Evolutionary conservation across 2,888 invertebrate genomes (phyloP), one percentile per base, ranked within the genome.

Genomic region (Seladonia tumulorum): DNA sequence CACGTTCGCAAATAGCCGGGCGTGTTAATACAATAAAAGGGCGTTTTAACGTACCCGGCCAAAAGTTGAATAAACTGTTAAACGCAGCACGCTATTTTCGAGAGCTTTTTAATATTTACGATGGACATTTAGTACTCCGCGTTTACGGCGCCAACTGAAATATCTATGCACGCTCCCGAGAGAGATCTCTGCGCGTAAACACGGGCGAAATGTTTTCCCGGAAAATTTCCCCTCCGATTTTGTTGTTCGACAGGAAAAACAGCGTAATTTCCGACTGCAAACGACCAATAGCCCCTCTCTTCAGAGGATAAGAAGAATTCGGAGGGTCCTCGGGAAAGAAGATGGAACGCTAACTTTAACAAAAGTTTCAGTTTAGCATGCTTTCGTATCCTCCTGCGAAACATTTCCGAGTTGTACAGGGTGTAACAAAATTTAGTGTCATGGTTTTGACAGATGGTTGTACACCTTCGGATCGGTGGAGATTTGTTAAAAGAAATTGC

Each of bases 41-140:
- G 35, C 66, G 35, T 66, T 35, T 35, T 10, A 66, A 35, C 35
- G 49, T 53, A 29, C n/a, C 35, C 22, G 12, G 80, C 75, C 66
- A 81, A 39, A 42, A 76, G 53, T 72, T 57, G 82, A 68, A 74
- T 42, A 70, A 68, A 39, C 39, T 1, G 22, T 22, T 45, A 25
- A 76, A 75, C 18, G 60, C 60, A 16, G 35, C 35, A 25, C 25
- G 68, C 10, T 82, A 73, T 39, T 73, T 79, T 68, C n/a, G n/a
- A 2, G n/a, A 22, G 1, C 42, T 68, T 74, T 25, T 25, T 47
- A 70, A 76, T 63, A 53, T n/a, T 47, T 63, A 70, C 39, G 22
- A 18, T 29, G 45, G 7, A 75, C 60, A 39, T 71, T 77, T 39
- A 66, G 66, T 66, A 22, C 66, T 4, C 35, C 3, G 35, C 29